Conservation (phyloP, 1,140 invertebrate genomes). For the Drosophila ambigua region DNA sequence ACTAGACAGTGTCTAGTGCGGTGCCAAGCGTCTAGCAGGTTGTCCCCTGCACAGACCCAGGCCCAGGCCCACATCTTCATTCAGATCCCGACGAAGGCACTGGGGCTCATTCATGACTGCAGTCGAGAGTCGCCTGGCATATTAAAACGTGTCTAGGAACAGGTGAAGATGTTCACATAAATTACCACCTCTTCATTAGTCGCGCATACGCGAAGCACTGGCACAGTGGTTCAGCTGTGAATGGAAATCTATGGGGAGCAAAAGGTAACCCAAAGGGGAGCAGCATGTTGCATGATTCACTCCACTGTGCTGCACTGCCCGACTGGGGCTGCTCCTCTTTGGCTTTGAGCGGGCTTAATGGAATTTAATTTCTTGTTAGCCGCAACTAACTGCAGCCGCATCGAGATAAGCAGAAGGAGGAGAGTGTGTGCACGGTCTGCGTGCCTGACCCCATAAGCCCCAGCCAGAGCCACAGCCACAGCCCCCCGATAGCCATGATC, state of each 20-base stretch:
- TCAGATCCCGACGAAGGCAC: slow-evolving; percentile 31
- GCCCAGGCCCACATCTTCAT: slow-evolving; percentile 63
- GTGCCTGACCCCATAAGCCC: too few species aligned
- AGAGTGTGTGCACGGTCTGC: too few species aligned
- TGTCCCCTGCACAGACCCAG: slow-evolving; percentile 24
- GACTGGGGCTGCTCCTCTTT: slow-evolving; percentile 19
- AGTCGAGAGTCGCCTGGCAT: slow-evolving; percentile 40
- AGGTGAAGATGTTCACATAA: slow-evolving; percentile 81
- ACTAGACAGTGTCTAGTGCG: slow-evolving; percentile 43
- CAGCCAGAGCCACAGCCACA: too few species aligned
- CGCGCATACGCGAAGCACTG: slow-evolving; percentile 32
- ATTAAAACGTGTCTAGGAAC: slow-evolving; percentile 77
- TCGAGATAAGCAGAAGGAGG: slow-evolving; percentile 58
- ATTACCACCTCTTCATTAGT: slow-evolving; percentile 82
- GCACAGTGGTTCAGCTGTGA: slow-evolving; percentile 41
- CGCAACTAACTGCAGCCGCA: slow-evolving; percentile 69
- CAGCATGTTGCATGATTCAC: not conserved
- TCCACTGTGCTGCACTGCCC: slow-evolving; percentile 25
- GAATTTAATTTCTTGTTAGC: slow-evolving; percentile 82
- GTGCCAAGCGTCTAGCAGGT: slow-evolving; percentile 32
- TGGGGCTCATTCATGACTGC: slow-evolving; percentile 63
- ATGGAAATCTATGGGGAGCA: not conserved
- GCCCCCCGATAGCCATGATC: not conserved
- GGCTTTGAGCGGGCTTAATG: slow-evolving; percentile 63
- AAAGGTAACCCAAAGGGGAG: not conserved